phyloP scores from a whole-genome alignment of 2,113 vertebrate genomes.

The Manacus vitellinus region DNA sequence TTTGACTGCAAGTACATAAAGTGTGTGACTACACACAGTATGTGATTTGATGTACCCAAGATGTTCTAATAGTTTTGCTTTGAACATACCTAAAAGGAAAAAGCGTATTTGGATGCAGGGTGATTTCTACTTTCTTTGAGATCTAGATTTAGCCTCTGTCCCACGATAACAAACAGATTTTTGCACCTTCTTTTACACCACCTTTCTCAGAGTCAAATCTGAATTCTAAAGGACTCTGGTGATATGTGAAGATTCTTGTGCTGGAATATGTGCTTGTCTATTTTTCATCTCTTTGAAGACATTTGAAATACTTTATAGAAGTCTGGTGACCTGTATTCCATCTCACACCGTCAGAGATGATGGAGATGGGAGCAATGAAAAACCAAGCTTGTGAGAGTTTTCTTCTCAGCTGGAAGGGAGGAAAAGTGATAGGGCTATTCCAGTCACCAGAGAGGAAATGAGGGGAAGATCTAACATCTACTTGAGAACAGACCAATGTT shows the following conservation, averaged over 20 bases:
- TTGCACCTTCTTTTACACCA: neutral
- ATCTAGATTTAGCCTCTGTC: neutral
- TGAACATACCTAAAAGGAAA: neutral
- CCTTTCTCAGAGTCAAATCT: neutral
- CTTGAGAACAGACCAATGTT: neutral
- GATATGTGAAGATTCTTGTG: neutral
- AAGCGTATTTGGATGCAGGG: neutral
- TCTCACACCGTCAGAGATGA: neutral
- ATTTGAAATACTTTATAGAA: neutral
- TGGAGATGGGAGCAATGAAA: neutral
- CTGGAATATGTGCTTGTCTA: neutral
- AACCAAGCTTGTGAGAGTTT: neutral
- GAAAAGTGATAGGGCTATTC: neutral
- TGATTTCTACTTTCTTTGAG: neutral
- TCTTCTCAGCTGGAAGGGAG: neutral
- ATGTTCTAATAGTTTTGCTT: neutral
- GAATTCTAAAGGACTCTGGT: neutral
- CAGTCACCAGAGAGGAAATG: neutral
- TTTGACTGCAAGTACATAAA: neutral
- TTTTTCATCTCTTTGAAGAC: neutral
- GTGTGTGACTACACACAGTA: neutral
- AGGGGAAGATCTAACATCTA: neutral
- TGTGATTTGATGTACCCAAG: neutral
- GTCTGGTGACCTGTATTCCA: neutral
- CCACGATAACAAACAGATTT: neutral